Percentiles rank a stretch among this genome's conserved stretches.
These are phyloP conservation scores for Rynchops niger DNA, from an alignment of 2,113 vertebrate genomes.

Conservation along the genomic window DNA sequence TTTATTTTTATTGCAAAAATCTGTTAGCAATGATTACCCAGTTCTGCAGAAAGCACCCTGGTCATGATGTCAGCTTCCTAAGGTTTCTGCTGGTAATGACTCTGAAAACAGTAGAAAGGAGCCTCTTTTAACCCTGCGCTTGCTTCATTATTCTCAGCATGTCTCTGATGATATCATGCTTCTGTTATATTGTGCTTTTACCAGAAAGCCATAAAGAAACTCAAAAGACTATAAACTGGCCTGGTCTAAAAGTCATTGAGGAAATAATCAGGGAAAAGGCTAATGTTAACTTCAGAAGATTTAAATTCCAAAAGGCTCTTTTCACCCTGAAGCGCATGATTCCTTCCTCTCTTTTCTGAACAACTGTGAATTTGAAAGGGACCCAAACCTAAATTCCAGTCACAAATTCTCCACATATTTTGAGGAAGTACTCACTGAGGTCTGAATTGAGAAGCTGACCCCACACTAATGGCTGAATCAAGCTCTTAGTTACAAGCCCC, in stretches of 20 bases:
- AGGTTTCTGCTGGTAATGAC: not conserved
- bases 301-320: not conserved
- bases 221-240: not conserved
- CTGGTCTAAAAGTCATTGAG: not conserved
- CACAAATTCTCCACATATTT: constrained; percentile 14
- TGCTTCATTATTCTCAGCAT: not conserved
- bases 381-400: not conserved
- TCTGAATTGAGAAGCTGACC: not conserved
- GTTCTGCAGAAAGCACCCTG: not conserved
- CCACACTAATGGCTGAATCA: not conserved
- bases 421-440: not conserved
- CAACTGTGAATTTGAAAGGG: not conserved
- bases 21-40: not conserved
- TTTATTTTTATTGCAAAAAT: not conserved
- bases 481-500: not conserved
- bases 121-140: not conserved
- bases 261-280: not conserved
- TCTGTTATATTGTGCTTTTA: not conserved
- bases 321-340: not conserved
- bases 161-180: rapidly evolving
- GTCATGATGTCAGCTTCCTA: not conserved
- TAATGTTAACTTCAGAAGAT: not conserved
- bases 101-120: not conserved
- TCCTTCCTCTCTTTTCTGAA: not conserved
- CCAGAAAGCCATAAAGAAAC: not conserved